Base-by-base conservation (phyloP, 1,140 invertebrate species). In the Phortica variegata region DNA sequence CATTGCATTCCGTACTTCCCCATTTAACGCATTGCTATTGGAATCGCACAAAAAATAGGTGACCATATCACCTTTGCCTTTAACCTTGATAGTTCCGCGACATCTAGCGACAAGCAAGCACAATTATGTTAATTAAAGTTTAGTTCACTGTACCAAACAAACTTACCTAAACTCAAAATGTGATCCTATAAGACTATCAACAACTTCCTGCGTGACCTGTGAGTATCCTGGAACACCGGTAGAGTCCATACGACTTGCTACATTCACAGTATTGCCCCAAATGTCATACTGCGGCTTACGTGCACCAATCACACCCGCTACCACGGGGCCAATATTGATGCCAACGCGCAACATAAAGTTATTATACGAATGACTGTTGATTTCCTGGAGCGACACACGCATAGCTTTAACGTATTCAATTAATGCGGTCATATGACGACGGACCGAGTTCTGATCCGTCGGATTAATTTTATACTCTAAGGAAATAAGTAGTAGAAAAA, bases 311-410 rank as follows among this genome's bases (percentile, higher is more conserved):
- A 97, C 94, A 13, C 94, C 94, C 8, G 93, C 93, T 6, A 95
- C 92, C 2, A 95, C 90, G 2, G 91, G 91, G 0, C 93, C 93
- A 54, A 95, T 84, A 75, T 93, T 95, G 52, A 96, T 87, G 54
- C 92, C 90, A 55, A 97, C 91, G 78, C 93, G 80, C 17, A 97
- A 79, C 83, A 93, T 93, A 70, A 97, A 97, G 78, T 94, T 95
- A 75, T 97, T 97, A 75, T 95, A 97, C 0, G 92, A 95, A 74
- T 97, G 94, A 70, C 93, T 88, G 76, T 97, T 97, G 47, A 97
- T 92, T 75, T 88, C 86, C 46, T 91, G 82, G 5, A 97, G 79
- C 62, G 90, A 87, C 56, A 91, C 85, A 32, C 87, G 79, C 84
- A 97, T 90, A 3, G 91, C 90, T 72, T 95, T 93, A 0, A 94